Conservation (phyloP, 2,888 invertebrate species). For the Caenorhabditis imperialis region DNA sequence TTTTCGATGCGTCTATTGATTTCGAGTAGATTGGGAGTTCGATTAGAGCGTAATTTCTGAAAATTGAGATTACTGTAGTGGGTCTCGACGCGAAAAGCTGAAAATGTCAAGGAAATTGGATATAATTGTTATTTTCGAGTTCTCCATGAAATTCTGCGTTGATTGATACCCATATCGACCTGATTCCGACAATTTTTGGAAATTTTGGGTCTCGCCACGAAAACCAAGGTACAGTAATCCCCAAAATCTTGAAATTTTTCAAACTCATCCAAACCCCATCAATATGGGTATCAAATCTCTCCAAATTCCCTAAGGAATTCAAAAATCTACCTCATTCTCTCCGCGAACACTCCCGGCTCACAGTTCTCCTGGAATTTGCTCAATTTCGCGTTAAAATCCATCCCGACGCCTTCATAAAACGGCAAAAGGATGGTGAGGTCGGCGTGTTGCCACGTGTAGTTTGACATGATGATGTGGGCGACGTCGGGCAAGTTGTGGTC, state of each 20-base stretch:
- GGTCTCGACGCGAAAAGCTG: too few species aligned
- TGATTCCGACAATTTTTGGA: too few species aligned
- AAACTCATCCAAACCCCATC: too few species aligned
- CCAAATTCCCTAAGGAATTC: too few species aligned
- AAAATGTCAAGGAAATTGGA: too few species aligned
- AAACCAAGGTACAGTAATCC: too few species aligned
- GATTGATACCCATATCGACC: too few species aligned
- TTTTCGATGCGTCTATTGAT: neutral
- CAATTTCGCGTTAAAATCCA: neutral
- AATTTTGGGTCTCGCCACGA: too few species aligned
- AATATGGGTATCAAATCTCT: too few species aligned
- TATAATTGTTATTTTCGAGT: too few species aligned
- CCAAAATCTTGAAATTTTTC: too few species aligned
- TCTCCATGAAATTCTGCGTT: too few species aligned
- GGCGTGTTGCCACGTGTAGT: slow-evolving; percentile 8
- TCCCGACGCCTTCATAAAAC: neutral
- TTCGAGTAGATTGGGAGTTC: slow-evolving; percentile 21
- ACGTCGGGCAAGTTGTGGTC: neutral
- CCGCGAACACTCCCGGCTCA: neutral
- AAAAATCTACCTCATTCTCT: neutral
- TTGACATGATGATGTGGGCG: slow-evolving; percentile 6
- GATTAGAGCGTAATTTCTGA: slow-evolving; percentile 3
- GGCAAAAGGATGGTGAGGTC: neutral
- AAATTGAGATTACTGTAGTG: neutral
- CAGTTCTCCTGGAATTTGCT: neutral